Percentiles rank a stretch among this genome's conserved stretches.
These are phyloP conservation scores for Bugula neritina DNA, from an alignment of 2,888 invertebrate species.

Conservation along the genomic window DNA sequence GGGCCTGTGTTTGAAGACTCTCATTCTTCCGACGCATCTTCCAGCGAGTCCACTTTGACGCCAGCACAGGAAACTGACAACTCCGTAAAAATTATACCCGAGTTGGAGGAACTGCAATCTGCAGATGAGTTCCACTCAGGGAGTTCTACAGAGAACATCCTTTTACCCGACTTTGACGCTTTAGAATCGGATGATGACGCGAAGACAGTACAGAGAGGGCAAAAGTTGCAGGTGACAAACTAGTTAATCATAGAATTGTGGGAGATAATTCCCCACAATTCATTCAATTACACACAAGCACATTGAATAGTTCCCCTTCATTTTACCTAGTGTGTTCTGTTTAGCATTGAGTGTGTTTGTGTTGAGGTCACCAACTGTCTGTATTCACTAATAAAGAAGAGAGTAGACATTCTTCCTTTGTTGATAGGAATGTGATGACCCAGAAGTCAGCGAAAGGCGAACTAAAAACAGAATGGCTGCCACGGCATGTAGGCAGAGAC, in stretches of 20 bases:
- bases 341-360: no score
- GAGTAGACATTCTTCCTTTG: not conserved
- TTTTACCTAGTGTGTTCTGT: no score
- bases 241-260: not conserved
- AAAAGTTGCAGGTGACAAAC: no score
- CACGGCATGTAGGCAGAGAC: conserved; percentile 12
- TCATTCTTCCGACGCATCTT: not conserved
- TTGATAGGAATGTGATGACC: not conserved
- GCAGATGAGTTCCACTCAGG: not conserved
- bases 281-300: no score
- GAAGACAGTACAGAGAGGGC: conserved; percentile 8
- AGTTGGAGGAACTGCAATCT: conserved; percentile 3
- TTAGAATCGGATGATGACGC: not conserved
- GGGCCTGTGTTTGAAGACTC: not conserved
- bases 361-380: no score
- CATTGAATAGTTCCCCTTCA: no score
- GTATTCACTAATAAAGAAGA: not conserved
- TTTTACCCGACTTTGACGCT: conserved; percentile 8
- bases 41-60: not conserved
- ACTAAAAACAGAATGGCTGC: conserved; percentile 17
- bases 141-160: not conserved
- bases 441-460: not conserved
- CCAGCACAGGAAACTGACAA: not conserved
- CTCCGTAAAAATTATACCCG: not conserved
- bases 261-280: no score